Base-by-base conservation (phyloP, 2,888 invertebrate species). In the Synergus japonicus region DNA sequence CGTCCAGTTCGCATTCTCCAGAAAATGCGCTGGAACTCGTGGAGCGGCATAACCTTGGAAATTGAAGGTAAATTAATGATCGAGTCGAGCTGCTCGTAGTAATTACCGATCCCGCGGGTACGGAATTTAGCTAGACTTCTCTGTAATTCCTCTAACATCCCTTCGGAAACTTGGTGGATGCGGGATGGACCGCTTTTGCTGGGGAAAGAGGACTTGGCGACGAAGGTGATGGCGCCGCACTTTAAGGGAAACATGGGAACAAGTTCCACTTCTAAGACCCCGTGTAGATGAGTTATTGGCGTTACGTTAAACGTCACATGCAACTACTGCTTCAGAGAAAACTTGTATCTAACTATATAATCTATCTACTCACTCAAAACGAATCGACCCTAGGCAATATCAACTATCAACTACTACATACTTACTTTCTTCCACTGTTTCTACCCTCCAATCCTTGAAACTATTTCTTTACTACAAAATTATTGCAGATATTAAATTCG, bases 41-140 rank as follows among this genome's bases (percentile, higher is more conserved):
- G 49, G 10, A 2, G 73, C 22, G 41, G 49, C 3, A 46, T 37
- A 73, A 15, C 73, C 49, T 73, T 73, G 18, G 49, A 73, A 73
- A 73, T 73, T 73, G 73, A 73, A 73, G 73, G 49, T 73, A 73
- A 73, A 73, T 73, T 73, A 73, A 73, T 54, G 73, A 73, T 73
- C 73, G 73, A 73, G 54, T 54, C 54, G 73, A 54, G 73, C 46
- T 54, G 9, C 49, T 54, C 54, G 73, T 73, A 73, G 73, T 73
- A 73, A 73, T 73, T 73, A 73, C 73, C 4, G 37, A 73, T 73
- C 73, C 54, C 73, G 37, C 37, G 49, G 54, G 73, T 54, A 54
- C n/a, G 54, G 73, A 73, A 73, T 73, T 73, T 37, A 73, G 54
- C 73, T 54, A 73, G 73, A 73, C 73, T 73, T 54, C 73, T 73